Evolutionary conservation across 1,140 invertebrate genomes (phyloP).

Genomic region (Mactra quadrangularis): DNA sequence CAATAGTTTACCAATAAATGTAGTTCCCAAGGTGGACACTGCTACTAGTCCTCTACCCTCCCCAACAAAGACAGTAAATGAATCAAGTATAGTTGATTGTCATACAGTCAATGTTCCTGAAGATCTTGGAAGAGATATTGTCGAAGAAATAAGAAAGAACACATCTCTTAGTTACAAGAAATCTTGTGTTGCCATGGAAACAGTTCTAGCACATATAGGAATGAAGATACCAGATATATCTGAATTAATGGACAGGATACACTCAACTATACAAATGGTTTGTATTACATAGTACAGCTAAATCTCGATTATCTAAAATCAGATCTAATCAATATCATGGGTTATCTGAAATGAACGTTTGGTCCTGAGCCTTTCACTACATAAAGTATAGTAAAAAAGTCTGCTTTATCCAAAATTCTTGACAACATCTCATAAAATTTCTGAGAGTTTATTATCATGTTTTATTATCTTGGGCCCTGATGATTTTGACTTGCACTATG

Average conservation of each 20-base stretch:
- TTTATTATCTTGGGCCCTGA: too few relatives aligned
- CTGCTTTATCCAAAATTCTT: too few relatives aligned
- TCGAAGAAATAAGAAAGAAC: slow-evolving; percentile 88
- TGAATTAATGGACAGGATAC: slow-evolving; percentile 72
- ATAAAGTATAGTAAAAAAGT: too few relatives aligned
- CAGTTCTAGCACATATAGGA: slow-evolving; percentile 86
- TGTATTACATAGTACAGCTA: too few relatives aligned
- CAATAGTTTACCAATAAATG: too few relatives aligned
- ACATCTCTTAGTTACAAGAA: slow-evolving; percentile 94
- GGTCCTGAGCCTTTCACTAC: neutral
- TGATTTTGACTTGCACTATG: too few relatives aligned
- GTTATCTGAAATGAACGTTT: too few relatives aligned
- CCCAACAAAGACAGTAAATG: slow-evolving; percentile 13
- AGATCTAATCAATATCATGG: too few relatives aligned
- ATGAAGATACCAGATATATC: slow-evolving; percentile 72
- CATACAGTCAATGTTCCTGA: slow-evolving; percentile 59
- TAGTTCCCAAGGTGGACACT: neutral
- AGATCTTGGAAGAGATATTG: slow-evolving; percentile 76
- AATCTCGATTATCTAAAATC: too few relatives aligned
- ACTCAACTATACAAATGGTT: slow-evolving; percentile 70
- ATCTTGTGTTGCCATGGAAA: slow-evolving; percentile 92
- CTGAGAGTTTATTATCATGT: too few relatives aligned
- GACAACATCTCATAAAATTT: too few relatives aligned
- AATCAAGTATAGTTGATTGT: slow-evolving; percentile 49
- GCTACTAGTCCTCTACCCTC: slow-evolving; percentile 27